Evolutionary conservation across 2,888 invertebrate species (phyloP).

Genomic region (Rutpela maculata): DNA sequence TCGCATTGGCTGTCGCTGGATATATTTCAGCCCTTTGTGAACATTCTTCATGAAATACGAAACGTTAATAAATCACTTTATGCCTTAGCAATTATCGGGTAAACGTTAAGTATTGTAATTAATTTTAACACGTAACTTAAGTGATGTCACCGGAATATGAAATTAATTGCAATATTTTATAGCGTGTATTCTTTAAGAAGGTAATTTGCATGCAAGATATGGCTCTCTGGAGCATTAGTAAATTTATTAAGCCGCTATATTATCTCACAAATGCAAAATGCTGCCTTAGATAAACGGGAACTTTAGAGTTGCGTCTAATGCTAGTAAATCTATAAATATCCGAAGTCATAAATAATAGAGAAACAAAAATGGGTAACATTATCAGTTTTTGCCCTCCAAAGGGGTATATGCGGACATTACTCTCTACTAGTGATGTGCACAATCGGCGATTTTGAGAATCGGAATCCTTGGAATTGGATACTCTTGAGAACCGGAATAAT

Average conservation of each 20-base stretch:
- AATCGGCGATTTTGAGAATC: no score
- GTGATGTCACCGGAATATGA: slow-evolving; percentile 29
- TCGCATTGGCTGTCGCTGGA: neutral
- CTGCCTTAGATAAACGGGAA: slow-evolving; percentile 19
- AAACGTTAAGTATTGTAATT: slow-evolving; percentile 33
- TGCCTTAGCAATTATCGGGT: slow-evolving; percentile 27
- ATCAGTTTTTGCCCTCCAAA: no score
- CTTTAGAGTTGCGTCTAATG: neutral
- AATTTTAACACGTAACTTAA: slow-evolving; percentile 29
- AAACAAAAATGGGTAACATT: neutral
- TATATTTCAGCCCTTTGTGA: neutral
- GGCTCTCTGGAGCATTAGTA: slow-evolving; percentile 64
- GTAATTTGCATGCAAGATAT: slow-evolving; percentile 68
- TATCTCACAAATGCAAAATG: slow-evolving; percentile 45
- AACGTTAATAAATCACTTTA: slow-evolving; percentile 16
- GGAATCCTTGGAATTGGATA: no score
- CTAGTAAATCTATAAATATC: neutral
- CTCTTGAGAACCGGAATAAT: no score
- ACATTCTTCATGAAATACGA: neutral
- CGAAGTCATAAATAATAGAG: neutral
- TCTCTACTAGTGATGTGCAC: no score
- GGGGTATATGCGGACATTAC: no score
- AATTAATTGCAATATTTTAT: slow-evolving; percentile 42
- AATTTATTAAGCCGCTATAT: slow-evolving; percentile 68
- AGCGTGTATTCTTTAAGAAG: slow-evolving; percentile 21